phyloP scores from a whole-genome alignment of 2,888 invertebrate species.

The Melanostoma scalare region DNA sequence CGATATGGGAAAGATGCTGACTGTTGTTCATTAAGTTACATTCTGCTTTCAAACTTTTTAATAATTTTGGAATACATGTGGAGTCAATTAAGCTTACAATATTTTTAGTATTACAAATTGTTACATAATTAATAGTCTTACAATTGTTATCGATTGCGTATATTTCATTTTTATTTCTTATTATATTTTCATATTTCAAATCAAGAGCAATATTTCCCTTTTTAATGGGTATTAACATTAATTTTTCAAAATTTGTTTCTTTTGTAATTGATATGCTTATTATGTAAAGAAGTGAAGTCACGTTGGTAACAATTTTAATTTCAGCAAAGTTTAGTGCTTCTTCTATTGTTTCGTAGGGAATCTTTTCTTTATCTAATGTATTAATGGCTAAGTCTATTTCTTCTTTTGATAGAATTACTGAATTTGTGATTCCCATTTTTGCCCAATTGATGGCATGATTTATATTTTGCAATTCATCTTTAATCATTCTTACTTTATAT shows the following conservation, averaged over 20 bases:
- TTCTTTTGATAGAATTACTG: conserved; percentile 46
- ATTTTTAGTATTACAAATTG: conserved; percentile 7
- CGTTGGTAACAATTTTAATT: conserved; percentile 28
- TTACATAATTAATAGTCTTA: no score
- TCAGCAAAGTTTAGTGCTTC: conserved; percentile 50
- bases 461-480: conserved; percentile 39
- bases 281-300: conserved; percentile 42
- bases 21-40: conserved; percentile 16
- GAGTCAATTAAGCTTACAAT: conserved; percentile 17
- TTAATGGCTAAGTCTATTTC: conserved; percentile 39
- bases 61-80: conserved; percentile 3
- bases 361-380: conserved; percentile 35
- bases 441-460: conserved; percentile 47
- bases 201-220: conserved; percentile 8
- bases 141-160: no score
- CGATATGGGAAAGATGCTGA: conserved; percentile 16
- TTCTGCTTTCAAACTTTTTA: no score
- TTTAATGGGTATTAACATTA: conserved; percentile 47
- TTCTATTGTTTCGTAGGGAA: conserved; percentile 37
- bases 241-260: conserved; percentile 21
- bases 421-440: conserved; percentile 45
- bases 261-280: conserved; percentile 47
- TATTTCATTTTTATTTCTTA: no score
- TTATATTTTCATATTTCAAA: no score
- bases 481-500: conserved; percentile 23